These are phyloP conservation scores for Hypomecis punctinalis DNA, from an alignment of 2,888 invertebrate species.

Conservation along the genomic window DNA sequence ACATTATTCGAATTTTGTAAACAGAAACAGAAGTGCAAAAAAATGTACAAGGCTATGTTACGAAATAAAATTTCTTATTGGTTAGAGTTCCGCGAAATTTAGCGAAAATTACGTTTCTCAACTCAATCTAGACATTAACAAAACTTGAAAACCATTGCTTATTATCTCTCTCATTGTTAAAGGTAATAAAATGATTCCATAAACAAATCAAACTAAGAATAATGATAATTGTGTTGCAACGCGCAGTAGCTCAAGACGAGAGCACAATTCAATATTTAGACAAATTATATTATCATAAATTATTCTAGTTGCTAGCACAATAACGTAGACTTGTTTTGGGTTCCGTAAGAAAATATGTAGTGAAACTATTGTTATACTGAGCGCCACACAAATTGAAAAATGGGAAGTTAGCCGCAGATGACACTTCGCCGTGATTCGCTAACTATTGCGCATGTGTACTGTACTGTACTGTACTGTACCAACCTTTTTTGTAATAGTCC, in stretches of 20 bases:
- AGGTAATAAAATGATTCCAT: background rate
- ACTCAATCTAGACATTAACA: no score
- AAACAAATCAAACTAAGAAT: slow-evolving; percentile 3
- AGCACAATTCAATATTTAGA: slow-evolving; percentile 3
- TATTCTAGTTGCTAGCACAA: background rate
- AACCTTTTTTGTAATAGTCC: no score
- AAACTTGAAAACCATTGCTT: background rate
- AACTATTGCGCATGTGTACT: no score
- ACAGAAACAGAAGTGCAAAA: no score
- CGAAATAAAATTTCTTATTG: no score
- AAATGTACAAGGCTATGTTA: no score
- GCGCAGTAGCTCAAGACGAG: background rate
- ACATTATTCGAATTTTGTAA: no score
- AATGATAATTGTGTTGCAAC: background rate
- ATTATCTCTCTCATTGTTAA: background rate
- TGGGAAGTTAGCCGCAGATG: no score
- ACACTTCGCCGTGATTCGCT: no score
- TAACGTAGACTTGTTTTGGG: background rate
- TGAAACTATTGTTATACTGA: background rate
- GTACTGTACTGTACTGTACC: no score
- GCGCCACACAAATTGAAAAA: background rate
- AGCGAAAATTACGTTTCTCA: no score
- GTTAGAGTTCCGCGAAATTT: no score
- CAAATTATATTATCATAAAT: slow-evolving; percentile 10
- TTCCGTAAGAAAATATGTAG: background rate